Evolutionary conservation across 2,888 invertebrate genomes (phyloP).

Genomic region (Melipona bicolor): DNA sequence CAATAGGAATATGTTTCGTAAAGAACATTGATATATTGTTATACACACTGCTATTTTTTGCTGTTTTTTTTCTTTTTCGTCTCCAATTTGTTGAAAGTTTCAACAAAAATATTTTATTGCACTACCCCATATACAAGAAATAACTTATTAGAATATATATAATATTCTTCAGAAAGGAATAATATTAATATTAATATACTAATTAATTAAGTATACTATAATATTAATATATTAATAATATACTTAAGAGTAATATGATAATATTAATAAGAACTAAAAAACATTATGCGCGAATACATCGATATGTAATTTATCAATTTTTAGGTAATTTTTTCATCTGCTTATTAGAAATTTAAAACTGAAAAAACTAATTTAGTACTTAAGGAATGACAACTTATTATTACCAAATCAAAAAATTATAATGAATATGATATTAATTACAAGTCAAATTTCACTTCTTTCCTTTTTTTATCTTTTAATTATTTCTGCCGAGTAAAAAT

Average conservation of each 20-base stretch:
- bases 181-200: no score
- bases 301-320: background rate
- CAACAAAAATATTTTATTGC: no score
- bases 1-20: background rate
- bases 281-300: background rate
- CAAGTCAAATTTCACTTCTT: background rate
- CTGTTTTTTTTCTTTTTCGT: no score
- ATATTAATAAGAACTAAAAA: background rate
- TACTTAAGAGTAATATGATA: no score
- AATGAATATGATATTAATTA: background rate
- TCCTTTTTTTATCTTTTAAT: background rate
- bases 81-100: no score
- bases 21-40: no score
- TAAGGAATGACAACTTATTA: background rate
- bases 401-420: background rate
- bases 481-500: background rate
- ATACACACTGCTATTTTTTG: no score
- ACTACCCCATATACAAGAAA: no score
- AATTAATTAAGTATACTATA: no score
- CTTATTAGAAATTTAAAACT: background rate
- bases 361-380: background rate
- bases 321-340: background rate
- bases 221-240: background rate
- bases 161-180: no score
- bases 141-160: no score